Evolutionary conservation across 1,140 invertebrate species (phyloP).

Genomic region (Phortica variegata): DNA sequence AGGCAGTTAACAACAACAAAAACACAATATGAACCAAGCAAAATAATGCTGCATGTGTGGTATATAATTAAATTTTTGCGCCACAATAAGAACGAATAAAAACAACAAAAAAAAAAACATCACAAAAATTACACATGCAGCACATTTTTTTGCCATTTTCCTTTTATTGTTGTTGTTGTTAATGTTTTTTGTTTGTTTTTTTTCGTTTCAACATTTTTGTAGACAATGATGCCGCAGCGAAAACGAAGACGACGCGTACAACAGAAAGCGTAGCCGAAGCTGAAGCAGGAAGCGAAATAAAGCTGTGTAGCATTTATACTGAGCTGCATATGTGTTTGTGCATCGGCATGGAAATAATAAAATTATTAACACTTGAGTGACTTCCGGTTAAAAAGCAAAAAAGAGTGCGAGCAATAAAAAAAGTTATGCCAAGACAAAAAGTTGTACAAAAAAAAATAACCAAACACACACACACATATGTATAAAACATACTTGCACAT

Average conservation of each 20-base stretch:
- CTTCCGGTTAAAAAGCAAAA: slow-evolving; percentile 52
- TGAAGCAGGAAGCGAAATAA: no score
- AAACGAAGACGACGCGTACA: no score
- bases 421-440: slow-evolving; percentile 7
- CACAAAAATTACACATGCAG: slow-evolving; percentile 48
- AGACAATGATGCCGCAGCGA: no score
- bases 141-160: slow-evolving; percentile 38
- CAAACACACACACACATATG: slow-evolving; percentile 11
- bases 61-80: slow-evolving; percentile 50
- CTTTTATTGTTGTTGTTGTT: no score
- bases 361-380: slow-evolving; percentile 56
- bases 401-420: slow-evolving; percentile 25
- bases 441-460: slow-evolving; percentile 11
- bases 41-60: slow-evolving; percentile 37
- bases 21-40: no score
- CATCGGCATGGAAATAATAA: slow-evolving; percentile 42
- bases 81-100: slow-evolving; percentile 26
- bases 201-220: no score
- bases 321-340: slow-evolving; percentile 17
- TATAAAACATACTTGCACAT: slow-evolving; percentile 24
- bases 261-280: no score
- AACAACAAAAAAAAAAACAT: slow-evolving; percentile 20
- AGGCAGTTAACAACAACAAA: no score
- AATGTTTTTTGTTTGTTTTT: no score
- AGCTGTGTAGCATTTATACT: no score